Conservation (phyloP, 2,888 invertebrate genomes). For the Punctoribates punctum region DNA sequence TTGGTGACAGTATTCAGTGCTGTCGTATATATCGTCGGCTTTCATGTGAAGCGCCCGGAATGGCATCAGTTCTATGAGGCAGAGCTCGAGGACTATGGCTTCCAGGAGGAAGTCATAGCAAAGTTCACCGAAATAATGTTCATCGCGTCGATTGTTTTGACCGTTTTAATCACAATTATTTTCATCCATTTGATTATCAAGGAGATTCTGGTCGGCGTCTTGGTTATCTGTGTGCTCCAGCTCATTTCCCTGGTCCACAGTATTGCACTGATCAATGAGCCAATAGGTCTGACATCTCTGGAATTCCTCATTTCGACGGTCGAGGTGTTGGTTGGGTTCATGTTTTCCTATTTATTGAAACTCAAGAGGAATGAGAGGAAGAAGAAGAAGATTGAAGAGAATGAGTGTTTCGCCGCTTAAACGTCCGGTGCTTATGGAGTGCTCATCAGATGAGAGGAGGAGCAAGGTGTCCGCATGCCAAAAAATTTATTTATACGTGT, state of each 20-base stretch:
- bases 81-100: background rate
- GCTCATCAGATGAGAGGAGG: no score
- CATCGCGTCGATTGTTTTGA: background rate
- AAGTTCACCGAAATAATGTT: background rate
- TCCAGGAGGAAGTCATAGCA: background rate
- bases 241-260: background rate
- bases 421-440: no score
- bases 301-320: background rate
- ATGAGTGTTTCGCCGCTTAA: background rate
- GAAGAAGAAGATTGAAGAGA: background rate
- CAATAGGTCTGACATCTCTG: background rate
- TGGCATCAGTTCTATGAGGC: background rate
- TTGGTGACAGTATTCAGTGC: constrained; percentile 4
- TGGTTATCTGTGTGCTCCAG: background rate
- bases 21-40: background rate
- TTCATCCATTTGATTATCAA: background rate
- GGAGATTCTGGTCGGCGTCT: background rate
- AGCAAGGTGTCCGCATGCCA: no score
- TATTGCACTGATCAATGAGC: background rate
- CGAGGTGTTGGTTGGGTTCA: background rate
- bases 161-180: background rate
- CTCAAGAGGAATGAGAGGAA: background rate
- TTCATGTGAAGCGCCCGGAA: background rate
- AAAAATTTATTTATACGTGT: no score
- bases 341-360: background rate